These are phyloP conservation scores for Progne subis DNA, from an alignment of 2,113 vertebrate species.

Conservation along the genomic window DNA sequence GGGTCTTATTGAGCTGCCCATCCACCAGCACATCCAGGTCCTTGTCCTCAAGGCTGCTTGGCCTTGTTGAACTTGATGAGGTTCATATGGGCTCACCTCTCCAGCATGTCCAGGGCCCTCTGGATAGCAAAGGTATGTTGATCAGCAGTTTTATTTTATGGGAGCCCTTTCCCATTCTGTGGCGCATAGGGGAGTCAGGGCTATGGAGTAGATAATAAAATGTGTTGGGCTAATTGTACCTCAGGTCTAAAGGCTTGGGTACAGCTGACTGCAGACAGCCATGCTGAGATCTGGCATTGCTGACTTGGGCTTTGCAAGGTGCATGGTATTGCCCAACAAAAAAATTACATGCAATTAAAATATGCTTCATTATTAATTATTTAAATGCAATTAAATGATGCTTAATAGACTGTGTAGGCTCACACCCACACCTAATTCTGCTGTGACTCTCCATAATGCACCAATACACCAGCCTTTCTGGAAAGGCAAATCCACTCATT, in stretches of 20 bases:
- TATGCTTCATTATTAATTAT: conserved; percentile 20
- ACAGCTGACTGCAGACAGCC: not conserved
- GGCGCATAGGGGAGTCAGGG: not conserved
- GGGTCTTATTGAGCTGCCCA: not conserved
- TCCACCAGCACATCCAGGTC: not conserved
- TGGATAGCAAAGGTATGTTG: not conserved
- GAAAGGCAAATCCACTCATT: conserved; percentile 19
- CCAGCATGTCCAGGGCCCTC: not conserved
- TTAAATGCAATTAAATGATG: conserved; percentile 35
- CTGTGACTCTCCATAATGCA: not conserved
- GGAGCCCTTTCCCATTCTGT: not conserved
- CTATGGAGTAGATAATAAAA: not conserved
- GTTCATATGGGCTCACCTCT: not conserved
- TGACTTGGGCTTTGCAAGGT: not conserved
- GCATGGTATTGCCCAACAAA: not conserved
- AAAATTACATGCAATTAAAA: conserved; percentile 19
- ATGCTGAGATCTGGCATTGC: not conserved
- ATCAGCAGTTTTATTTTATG: not conserved
- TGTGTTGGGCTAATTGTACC: not conserved
- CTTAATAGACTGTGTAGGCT: conserved; percentile 18
- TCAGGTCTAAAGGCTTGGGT: not conserved
- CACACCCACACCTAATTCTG: not conserved
- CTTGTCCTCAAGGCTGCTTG: not conserved
- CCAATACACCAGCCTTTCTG: not conserved
- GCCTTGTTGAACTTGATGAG: not conserved